phyloP scores from a whole-genome alignment of 1,140 invertebrate genomes.

The Drosophila paulistorum region DNA sequence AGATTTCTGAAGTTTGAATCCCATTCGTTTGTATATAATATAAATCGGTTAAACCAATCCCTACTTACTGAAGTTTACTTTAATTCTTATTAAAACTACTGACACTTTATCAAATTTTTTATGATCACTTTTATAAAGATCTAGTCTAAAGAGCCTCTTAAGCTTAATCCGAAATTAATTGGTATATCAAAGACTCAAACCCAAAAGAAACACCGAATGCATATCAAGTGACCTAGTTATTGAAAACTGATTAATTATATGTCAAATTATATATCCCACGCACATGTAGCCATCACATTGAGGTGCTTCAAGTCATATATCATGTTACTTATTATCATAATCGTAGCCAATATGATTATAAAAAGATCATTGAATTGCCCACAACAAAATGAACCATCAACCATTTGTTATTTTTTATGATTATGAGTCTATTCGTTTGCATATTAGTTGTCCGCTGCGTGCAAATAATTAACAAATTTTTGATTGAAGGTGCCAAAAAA shows the following conservation, averaged over 20 bases:
- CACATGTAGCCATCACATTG: not conserved
- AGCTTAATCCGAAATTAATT: not conserved
- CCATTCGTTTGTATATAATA: too few species aligned
- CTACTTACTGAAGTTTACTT: too few species aligned
- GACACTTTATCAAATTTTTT: too few species aligned
- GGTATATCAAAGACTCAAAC: not conserved
- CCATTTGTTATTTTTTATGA: not conserved
- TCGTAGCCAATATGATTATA: conserved; percentile 18
- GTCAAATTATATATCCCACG: conserved; percentile 6
- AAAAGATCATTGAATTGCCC: conserved; percentile 60
- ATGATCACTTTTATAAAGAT: too few species aligned
- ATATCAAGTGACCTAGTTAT: conserved; percentile 8
- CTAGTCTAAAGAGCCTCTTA: not conserved
- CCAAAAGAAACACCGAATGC: not conserved
- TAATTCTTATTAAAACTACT: too few species aligned
- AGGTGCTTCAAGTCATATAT: conserved; percentile 20
- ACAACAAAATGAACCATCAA: conserved; percentile 12
- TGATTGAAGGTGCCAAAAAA: conserved; percentile 59
- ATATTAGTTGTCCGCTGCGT: conserved; percentile 18
- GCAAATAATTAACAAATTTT: conserved; percentile 64
- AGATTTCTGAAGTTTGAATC: too few species aligned
- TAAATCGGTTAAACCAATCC: too few species aligned
- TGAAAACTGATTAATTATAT: conserved; percentile 6
- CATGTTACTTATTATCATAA: conserved; percentile 27
- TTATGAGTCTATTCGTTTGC: not conserved